Percentiles rank a stretch among this genome's conserved stretches.
phyloP scores from a whole-genome alignment of 2,888 invertebrate species.

The Acleris emargana region DNA sequence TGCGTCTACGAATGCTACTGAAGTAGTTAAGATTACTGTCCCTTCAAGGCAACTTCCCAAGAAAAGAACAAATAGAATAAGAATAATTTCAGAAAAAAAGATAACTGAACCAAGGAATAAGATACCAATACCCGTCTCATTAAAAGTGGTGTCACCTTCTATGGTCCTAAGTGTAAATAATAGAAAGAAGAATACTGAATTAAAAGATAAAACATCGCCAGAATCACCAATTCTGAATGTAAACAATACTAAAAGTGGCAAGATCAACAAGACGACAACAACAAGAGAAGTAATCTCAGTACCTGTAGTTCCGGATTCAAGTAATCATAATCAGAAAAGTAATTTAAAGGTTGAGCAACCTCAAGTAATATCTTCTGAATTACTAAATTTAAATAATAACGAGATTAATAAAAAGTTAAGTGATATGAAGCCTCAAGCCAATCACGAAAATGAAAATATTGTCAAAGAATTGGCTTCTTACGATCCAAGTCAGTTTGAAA shows the following conservation, averaged over 20 bases:
- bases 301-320: background rate
- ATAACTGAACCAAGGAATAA: slow-evolving; percentile 50
- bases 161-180: slow-evolving; percentile 51
- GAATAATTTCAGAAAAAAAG: slow-evolving; percentile 67
- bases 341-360: background rate
- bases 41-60: background rate
- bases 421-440: background rate
- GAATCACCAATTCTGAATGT: slow-evolving; percentile 20
- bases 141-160: slow-evolving; percentile 59
- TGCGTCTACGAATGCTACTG: background rate
- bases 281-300: too few species aligned
- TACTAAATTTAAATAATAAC: too few species aligned
- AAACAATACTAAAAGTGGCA: background rate
- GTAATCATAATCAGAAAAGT: background rate
- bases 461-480: slow-evolving; percentile 6
- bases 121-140: slow-evolving; percentile 45
- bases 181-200: slow-evolving; percentile 39
- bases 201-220: too few species aligned
- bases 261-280: too few species aligned
- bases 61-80: slow-evolving; percentile 49
- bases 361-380: background rate
- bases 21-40: slow-evolving; percentile 1
- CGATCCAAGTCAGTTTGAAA: slow-evolving; percentile 13
- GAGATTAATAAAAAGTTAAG: background rate
- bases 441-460: slow-evolving; percentile 16